A percentile compares a stretch with the other conserved stretches of the same genome.
Evolutionary conservation across 2,113 vertebrate species (phyloP).

Genomic region (Pelobates fuscus): DNA sequence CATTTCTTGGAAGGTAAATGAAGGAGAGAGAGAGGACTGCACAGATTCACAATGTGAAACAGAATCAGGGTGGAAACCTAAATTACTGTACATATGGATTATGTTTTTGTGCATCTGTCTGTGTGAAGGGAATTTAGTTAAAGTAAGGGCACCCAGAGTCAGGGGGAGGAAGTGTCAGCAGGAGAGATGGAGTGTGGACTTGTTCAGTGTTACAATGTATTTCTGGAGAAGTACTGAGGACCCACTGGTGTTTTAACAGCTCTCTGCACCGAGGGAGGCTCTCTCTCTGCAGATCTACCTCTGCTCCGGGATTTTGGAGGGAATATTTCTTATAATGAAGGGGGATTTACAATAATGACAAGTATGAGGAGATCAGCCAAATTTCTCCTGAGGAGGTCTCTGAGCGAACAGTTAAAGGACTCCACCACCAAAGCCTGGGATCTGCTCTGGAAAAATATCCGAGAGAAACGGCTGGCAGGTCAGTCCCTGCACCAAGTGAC

Average conservation of each 20-base stretch:
- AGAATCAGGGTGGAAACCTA: conserved; percentile 45
- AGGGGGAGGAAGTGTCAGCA: accelerated
- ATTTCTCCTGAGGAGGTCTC: conserved; percentile 80
- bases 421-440: conserved; percentile 91
- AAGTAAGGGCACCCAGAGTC: conserved; percentile 37
- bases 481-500: conserved; percentile 58
- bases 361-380: conserved; percentile 66
- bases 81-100: conserved; percentile 57
- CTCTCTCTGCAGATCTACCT: background rate
- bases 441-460: conserved; percentile 85
- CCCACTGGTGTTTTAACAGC: conserved; percentile 12
- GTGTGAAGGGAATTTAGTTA: background rate
- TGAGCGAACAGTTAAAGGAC: conserved; percentile 88
- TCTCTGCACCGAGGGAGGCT: background rate
- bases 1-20: conserved; percentile 25
- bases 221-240: conserved; percentile 3
- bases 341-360: conserved; percentile 75
- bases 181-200: conserved; percentile 9
- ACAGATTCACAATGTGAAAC: conserved; percentile 32
- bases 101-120: conserved; percentile 36
- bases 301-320: background rate
- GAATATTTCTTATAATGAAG: conserved; percentile 57
- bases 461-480: conserved; percentile 92
- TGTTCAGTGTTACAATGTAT: conserved; percentile 16
- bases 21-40: conserved; percentile 35